phyloP scores from a whole-genome alignment of 2,113 vertebrate genomes.

The Dascyllus trimaculatus region DNA sequence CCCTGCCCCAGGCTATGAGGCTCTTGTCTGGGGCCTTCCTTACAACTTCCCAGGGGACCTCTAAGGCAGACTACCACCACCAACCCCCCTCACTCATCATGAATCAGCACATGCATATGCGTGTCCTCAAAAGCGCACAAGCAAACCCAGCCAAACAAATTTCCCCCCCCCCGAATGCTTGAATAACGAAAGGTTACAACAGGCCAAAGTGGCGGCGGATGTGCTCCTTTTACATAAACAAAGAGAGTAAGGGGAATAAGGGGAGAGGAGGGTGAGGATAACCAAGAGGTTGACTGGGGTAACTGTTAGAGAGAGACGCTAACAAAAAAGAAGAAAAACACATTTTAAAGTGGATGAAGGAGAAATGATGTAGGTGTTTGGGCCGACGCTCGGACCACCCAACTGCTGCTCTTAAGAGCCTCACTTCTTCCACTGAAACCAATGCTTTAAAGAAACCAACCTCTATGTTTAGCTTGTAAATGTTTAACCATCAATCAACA shows the following conservation, averaged over 20 bases:
- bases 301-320: background rate
- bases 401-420: slow-evolving; percentile 55
- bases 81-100: slow-evolving; percentile 7
- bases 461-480: slow-evolving; percentile 80
- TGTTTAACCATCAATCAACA: slow-evolving; percentile 84
- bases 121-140: slow-evolving; percentile 36
- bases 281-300: slow-evolving; percentile 36
- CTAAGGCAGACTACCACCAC: slow-evolving; percentile 48
- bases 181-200: slow-evolving; percentile 66
- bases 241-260: slow-evolving; percentile 9
- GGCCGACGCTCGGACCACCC: slow-evolving; percentile 69
- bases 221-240: slow-evolving; percentile 67
- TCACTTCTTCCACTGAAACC: slow-evolving; percentile 73
- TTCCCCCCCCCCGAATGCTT: slow-evolving; percentile 26
- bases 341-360: slow-evolving; percentile 18
- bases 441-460: slow-evolving; percentile 56
- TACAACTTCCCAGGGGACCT: slow-evolving; percentile 72
- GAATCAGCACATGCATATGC: slow-evolving; percentile 59
- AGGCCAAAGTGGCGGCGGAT: slow-evolving; percentile 57
- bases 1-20: slow-evolving; percentile 61
- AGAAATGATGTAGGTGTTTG: slow-evolving; percentile 30
- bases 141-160: slow-evolving; percentile 55
- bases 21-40: slow-evolving; percentile 70
- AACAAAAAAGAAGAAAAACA: background rate
- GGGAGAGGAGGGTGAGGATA: slow-evolving; percentile 17